Base-by-base conservation (phyloP, 1,140 invertebrate genomes). In the Andrena cerasifolii region DNA sequence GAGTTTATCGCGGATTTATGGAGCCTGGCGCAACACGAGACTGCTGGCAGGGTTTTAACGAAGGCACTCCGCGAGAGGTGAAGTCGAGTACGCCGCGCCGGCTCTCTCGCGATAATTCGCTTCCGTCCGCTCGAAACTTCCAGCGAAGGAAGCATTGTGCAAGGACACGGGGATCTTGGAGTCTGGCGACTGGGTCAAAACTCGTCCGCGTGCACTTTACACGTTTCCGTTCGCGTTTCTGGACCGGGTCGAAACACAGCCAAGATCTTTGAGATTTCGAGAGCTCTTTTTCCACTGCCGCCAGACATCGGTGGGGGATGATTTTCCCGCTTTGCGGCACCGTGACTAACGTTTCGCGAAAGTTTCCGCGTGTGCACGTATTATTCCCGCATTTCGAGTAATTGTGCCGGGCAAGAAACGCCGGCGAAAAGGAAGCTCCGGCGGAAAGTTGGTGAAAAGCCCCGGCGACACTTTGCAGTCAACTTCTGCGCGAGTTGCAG, bases 101-200 rank as follows among this genome's bases (percentile, higher is more conserved):
- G 3, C 67, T 51, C 31, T 73, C 79, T 59, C 43, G 16, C 67
- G 62, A 45, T 76, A 84, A 84, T 84, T 75, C 63, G 78, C 71
- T 84, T 84, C 82, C 82, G 80, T 47, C 36, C 63, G 47, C 18
- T 54, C 21, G 54, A 83, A 84, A 84, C 80, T 84, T 84, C 63
- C 66, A 76, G 53, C 53, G 43, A 53, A 71, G 59, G 43, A 62
- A 66, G 68, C 31, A 83, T 53, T 36, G 71, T 66, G n/a, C 45
- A 47, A 62, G n/a, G 47, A 71, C 28, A 56, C 66, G 33, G 24
- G 10, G 62, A 68, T 68, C 40, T 36, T 49, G 16, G 61, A 54
- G 65, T 51, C 16, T 49, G 5, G 18, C 53, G 18, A 68, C 40
- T 31, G 45, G 62, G 56, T 62, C 72, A 66, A 71, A 73, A 62